A percentile compares a stretch with the other conserved stretches of the same genome.
Conservation (phyloP, 1,140 invertebrate genomes). For the Papilio dardanus region DNA sequence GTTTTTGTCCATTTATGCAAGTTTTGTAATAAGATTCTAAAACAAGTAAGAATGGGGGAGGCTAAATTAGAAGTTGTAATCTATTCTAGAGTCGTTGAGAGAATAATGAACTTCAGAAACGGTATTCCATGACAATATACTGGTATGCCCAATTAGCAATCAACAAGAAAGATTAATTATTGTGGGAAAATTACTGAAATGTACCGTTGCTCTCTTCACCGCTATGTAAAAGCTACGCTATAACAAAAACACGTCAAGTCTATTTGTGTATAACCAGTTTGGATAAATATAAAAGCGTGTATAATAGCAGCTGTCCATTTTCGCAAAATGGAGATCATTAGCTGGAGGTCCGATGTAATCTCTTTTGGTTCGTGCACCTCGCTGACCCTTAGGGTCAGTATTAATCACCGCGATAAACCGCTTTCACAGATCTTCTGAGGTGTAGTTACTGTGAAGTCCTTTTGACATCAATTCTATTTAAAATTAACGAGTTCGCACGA, state of each 20-base stretch:
- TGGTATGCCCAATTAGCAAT: not conserved
- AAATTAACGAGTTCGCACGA: not conserved
- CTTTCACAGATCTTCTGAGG: constrained; percentile 40
- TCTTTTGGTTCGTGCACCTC: constrained; percentile 32
- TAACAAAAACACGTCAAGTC: constrained; percentile 1
- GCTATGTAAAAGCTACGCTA: not conserved
- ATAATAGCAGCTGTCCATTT: constrained; percentile 27
- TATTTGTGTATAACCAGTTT: constrained; percentile 2
- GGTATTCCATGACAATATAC: not conserved
- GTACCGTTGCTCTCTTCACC: constrained; percentile 8
- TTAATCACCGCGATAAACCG: constrained; percentile 34
- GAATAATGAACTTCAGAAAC: not conserved
- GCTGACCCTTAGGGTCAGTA: constrained; percentile 37
- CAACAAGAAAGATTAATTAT: not conserved
- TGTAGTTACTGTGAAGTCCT: constrained; percentile 11
- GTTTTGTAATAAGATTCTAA: not conserved
- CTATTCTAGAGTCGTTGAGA: not conserved
- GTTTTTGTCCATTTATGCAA: not conserved
- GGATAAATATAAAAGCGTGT: constrained; percentile 6
- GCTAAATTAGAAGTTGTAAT: not conserved
- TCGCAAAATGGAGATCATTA: constrained; percentile 36
- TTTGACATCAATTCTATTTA: not conserved
- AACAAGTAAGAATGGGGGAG: not conserved
- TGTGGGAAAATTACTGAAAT: not conserved
- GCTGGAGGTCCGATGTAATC: constrained; percentile 34